Percentiles rank a stretch among this genome's conserved stretches.
Evolutionary conservation across 2,888 invertebrate species (phyloP).

Genomic region (Morpho deidamia): DNA sequence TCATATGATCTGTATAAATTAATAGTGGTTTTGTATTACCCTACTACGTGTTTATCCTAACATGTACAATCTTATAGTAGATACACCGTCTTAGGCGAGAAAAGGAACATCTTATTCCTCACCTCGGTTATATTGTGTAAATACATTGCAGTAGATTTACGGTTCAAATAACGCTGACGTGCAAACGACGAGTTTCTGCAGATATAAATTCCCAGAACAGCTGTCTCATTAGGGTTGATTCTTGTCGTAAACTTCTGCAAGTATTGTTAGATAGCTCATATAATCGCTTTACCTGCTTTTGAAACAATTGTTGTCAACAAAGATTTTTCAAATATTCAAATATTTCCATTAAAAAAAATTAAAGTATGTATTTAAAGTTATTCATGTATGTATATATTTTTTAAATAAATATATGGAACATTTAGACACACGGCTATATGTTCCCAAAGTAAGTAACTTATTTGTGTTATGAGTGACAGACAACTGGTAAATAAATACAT

Average conservation of each 20-base stretch:
- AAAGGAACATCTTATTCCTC: no score
- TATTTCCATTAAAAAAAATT: not conserved
- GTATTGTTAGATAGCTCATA: constrained; percentile 13
- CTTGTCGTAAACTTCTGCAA: constrained; percentile 13
- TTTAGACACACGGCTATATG: no score
- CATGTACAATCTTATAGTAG: no score
- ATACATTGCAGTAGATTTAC: constrained; percentile 2
- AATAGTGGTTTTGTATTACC: no score
- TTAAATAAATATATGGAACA: no score
- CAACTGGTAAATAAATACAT: no score
- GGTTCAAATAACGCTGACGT: constrained; percentile 9
- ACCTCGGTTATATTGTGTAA: not conserved
- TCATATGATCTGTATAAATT: no score
- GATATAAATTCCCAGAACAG: constrained; percentile 8
- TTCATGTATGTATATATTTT: not conserved
- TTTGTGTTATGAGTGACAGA: no score
- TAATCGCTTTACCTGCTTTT: constrained; percentile 15
- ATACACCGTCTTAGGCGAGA: no score
- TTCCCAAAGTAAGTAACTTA: no score
- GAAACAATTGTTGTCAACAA: not conserved
- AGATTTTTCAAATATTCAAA: not conserved
- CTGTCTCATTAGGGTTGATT: constrained; percentile 15
- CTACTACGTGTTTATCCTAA: no score
- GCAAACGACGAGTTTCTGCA: constrained; percentile 1
- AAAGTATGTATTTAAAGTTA: not conserved